Percentiles rank a stretch among this genome's conserved stretches.
Evolutionary conservation across 2,797 vertebrate genomes (phyloP).

Genomic region (Anolis apletophallus): DNA sequence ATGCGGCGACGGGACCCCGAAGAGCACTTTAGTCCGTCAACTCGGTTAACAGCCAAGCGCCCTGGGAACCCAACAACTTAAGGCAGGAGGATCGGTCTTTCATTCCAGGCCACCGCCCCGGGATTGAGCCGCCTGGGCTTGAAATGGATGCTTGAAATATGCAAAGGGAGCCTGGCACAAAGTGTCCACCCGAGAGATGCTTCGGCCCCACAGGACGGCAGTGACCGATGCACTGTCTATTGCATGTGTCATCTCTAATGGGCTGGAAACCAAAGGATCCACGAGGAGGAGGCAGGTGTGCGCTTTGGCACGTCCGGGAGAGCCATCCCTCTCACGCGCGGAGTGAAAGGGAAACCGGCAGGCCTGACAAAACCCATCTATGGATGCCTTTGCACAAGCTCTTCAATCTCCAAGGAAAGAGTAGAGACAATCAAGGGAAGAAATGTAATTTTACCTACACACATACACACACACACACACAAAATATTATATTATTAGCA

Average conservation of each 20-base stretch:
- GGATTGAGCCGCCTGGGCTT: background rate
- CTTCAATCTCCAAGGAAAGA: background rate
- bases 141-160: background rate
- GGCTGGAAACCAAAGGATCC: conserved; percentile 4
- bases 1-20: too few species aligned
- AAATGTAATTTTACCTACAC: too few species aligned
- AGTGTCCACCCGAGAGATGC: background rate
- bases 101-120: background rate
- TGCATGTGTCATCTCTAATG: conserved; percentile 23
- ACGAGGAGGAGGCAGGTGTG: background rate
- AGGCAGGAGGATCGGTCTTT: background rate
- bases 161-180: background rate
- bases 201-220: background rate
- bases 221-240: background rate
- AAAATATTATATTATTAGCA: too few species aligned
- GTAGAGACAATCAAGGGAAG: background rate
- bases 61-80: background rate
- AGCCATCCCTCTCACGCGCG: background rate
- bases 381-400: background rate
- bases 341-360: background rate
- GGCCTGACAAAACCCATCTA: background rate
- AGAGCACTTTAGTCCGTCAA: background rate
- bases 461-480: too few species aligned
- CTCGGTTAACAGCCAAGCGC: background rate
- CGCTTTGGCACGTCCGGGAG: too few species aligned